Conservation (phyloP, 2,888 invertebrate genomes). For the Synergus umbraculus region DNA sequence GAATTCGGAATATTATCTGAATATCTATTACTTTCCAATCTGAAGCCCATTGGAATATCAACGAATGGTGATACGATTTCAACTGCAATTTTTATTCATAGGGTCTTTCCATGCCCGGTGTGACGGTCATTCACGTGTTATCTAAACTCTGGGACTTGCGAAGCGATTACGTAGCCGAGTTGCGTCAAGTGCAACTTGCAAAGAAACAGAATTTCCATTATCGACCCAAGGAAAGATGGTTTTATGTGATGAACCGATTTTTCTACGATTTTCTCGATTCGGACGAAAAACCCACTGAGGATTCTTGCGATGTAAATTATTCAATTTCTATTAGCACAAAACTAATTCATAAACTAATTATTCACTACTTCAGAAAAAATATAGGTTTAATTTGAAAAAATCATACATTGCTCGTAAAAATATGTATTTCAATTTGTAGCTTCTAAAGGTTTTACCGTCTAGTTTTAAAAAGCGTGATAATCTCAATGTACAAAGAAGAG, state of each 20-base stretch:
- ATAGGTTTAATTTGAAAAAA: background rate
- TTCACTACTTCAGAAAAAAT: too few relatives aligned
- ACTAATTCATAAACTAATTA: too few relatives aligned
- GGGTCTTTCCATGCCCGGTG: constrained; percentile 45
- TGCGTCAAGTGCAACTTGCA: constrained; percentile 47
- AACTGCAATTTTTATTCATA: constrained; percentile 49
- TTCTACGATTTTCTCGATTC: constrained; percentile 50
- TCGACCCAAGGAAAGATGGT: constrained; percentile 37
- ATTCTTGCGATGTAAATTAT: constrained; percentile 31
- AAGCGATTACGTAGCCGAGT: constrained; percentile 46
- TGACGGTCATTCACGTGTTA: constrained; percentile 52
- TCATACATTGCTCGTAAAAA: background rate
- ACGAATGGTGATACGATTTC: constrained; percentile 39
- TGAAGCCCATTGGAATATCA: constrained; percentile 44
- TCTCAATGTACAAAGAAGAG: constrained; percentile 10
- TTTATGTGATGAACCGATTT: constrained; percentile 49
- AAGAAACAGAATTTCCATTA: constrained; percentile 32
- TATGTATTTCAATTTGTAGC: background rate
- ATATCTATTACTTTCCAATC: constrained; percentile 14
- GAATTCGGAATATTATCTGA: background rate
- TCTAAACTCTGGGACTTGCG: constrained; percentile 36
- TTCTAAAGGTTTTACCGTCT: background rate
- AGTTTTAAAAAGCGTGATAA: background rate
- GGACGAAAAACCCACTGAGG: constrained; percentile 47
- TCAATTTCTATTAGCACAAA: background rate